Conservation (phyloP, 2,888 invertebrate genomes). For the Ichneumoninae sp. region DNA sequence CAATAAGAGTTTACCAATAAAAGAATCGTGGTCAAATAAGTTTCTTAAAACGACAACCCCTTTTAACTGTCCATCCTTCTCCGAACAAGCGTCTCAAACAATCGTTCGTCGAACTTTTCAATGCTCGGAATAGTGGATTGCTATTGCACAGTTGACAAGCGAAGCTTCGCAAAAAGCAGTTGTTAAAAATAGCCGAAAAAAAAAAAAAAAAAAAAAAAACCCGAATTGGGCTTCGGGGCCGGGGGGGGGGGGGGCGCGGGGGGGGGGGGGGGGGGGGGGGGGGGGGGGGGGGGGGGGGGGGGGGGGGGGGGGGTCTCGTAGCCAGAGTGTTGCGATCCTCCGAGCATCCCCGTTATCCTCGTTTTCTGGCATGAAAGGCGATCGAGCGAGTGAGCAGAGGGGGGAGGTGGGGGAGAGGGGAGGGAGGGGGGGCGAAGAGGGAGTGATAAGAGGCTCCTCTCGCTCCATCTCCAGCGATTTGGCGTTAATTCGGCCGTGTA, state of each 20-base stretch:
- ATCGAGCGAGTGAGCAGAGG: conserved; percentile 38
- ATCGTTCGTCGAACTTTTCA: neutral
- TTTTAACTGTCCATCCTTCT: neutral
- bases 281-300: no score
- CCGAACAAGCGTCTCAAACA: neutral
- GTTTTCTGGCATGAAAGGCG: conserved; percentile 43
- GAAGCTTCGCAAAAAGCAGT: conserved; percentile 19
- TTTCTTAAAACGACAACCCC: no score
- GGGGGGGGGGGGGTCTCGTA: no score
- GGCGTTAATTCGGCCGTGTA: conserved; percentile 68
- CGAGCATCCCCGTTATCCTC: conserved; percentile 8
- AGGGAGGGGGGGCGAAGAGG: conserved; percentile 39
- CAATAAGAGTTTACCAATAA: no score
- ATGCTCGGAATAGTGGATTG: neutral
- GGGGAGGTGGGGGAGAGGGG: neutral
- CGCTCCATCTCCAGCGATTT: conserved; percentile 55
- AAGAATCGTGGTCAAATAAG: no score
- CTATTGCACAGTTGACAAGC: neutral
- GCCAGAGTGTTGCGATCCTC: conserved; percentile 23
- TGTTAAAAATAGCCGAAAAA: conserved; percentile 30
- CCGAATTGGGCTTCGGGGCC: no score
- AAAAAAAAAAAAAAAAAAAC: neutral
- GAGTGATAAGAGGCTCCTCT: conserved; percentile 35
- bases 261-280: no score
- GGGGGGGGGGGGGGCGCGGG: no score